Base-by-base conservation (phyloP, 2,888 invertebrate genomes). In the Idaea aversata region DNA sequence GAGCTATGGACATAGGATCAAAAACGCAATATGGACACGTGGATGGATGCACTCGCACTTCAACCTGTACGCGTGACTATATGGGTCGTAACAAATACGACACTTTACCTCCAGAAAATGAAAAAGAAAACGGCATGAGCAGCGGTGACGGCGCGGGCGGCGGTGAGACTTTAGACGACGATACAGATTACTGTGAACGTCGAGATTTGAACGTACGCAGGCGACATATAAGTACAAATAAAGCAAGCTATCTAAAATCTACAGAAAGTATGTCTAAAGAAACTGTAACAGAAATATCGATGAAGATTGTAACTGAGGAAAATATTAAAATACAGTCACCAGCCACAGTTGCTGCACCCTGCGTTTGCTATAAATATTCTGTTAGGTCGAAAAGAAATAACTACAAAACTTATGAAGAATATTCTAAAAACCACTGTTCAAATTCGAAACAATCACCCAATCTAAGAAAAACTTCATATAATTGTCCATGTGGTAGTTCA, bases 121-220 rank as follows among this genome's bases (percentile, higher is more conserved):
- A 73, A 63, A 64, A 62, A 36, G 34, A 63, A 6, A 62, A 61
- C 25, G 67, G 67, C 38, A 35, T 38, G 5, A 36, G 67, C 36
- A 67, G 67, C n/a, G 69, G 57, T 35, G 64, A 62, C 65, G 65
- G 67, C 62, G 82, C 16, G 5, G 58, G n/a, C 15, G 34, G 62
- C 7, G 62, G 61, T 25, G 67, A 67, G 15, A 68, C 57, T 34
- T 63, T 62, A 65, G 64, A 67, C 62, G 82, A 81, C 59, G 88
- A 91, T 62, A 89, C 85, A 72, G 92, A 92, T 70, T 93, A 93
- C 74, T 93, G 92, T 72, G 91, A 91, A 78, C 83, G 83, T 61
- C 80, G 88, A 35, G 85, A 88, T 15, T 79, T 91, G 16, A 82
- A 89, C 63, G 69, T 87, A 63, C 78, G 72, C 61, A 81, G 81